A percentile compares a stretch with the other conserved stretches of the same genome.
These are phyloP conservation scores for Papilio glaucus DNA, from an alignment of 1,140 invertebrate genomes.

Conservation along the genomic window DNA sequence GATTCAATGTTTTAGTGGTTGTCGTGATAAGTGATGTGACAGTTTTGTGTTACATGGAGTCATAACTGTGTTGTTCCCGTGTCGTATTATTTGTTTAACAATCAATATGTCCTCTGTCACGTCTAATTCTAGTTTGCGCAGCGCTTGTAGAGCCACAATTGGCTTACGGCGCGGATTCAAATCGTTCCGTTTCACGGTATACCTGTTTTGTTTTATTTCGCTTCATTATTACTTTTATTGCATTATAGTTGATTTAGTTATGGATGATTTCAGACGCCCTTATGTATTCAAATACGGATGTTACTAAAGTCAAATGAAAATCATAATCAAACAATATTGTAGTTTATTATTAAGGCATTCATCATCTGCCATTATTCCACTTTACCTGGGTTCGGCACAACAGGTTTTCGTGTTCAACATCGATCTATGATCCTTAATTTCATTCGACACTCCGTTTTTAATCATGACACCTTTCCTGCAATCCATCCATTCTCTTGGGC, in stretches of 20 bases:
- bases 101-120: conserved; percentile 80
- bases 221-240: conserved; percentile 41
- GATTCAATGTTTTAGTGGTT: conserved; percentile 52
- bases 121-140: conserved; percentile 78
- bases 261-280: not conserved
- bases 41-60: conserved; percentile 41
- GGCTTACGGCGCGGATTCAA: conserved; percentile 77
- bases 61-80: conserved; percentile 41
- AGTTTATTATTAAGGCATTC: too few species aligned
- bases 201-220: conserved; percentile 48
- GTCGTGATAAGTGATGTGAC: conserved; percentile 69
- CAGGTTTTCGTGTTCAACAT: too few species aligned
- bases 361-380: too few species aligned
- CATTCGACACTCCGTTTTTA: too few species aligned
- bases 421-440: too few species aligned
- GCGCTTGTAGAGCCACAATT: conserved; percentile 76
- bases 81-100: conserved; percentile 45
- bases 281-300: too few species aligned
- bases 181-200: conserved; percentile 79
- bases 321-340: too few species aligned
- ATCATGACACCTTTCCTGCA: too few species aligned
- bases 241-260: conserved; percentile 9
- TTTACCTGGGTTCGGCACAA: too few species aligned
- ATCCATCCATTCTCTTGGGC: too few species aligned
- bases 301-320: too few species aligned